Evolutionary conservation across 2,797 vertebrate genomes (phyloP).

Genomic region (Hirundo rustica): DNA sequence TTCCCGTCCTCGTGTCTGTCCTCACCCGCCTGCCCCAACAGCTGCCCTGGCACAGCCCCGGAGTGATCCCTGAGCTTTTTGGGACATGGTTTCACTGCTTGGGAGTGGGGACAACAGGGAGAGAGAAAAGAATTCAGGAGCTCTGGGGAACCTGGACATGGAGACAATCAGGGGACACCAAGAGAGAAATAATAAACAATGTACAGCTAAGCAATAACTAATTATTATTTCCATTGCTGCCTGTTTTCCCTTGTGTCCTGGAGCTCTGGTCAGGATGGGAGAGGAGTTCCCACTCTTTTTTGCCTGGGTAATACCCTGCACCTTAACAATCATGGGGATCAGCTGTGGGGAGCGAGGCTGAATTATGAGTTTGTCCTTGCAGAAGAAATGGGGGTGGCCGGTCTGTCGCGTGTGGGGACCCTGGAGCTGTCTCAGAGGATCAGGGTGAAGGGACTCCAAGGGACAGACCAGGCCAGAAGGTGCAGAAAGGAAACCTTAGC

Average conservation of each 20-base stretch:
- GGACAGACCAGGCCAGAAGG: background rate
- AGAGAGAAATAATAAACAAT: background rate
- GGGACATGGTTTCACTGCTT: background rate
- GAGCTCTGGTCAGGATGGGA: background rate
- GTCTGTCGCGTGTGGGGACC: background rate
- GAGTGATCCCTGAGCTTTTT: background rate
- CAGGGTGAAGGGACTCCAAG: background rate
- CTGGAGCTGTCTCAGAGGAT: background rate
- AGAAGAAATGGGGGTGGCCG: background rate
- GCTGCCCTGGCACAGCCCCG: background rate
- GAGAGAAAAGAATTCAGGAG: background rate
- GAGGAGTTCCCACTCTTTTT: background rate
- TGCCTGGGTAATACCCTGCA: background rate
- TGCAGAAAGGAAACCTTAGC: background rate
- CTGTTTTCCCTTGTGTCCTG: background rate
- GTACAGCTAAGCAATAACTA: background rate
- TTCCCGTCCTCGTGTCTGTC: background rate
- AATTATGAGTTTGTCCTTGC: background rate
- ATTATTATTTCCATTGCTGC: background rate
- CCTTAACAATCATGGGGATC: background rate
- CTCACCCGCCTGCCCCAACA: background rate
- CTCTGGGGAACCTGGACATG: background rate
- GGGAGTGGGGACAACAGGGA: background rate
- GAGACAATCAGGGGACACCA: background rate
- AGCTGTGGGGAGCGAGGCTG: background rate